Evolutionary conservation across 2,888 invertebrate genomes (phyloP), one percentile per base, ranked within the genome.

Genomic region (Sepiola atlantica): DNA sequence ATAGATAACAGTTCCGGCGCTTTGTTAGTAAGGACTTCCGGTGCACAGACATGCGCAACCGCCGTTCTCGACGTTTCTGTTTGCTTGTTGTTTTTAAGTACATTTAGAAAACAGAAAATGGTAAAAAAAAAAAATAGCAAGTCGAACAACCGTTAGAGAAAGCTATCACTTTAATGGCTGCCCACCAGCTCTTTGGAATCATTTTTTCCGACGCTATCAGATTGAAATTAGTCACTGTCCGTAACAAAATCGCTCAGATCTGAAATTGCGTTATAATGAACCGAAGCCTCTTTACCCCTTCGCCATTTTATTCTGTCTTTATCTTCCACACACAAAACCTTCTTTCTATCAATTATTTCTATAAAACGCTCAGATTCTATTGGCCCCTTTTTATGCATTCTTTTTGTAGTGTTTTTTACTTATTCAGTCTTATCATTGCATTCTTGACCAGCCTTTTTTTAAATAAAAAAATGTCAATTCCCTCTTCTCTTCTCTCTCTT

Each of bases 221-320:
- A 77, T 77, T 77, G 77, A 77, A 77, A 77, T 77, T 77, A 77
- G 77, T n/a, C 77, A n/a, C 77, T 77, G 77, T n/a, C 77, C 77
- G 77, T 77, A 77, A 77, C 77, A 77, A n/a, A 77, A 77, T 77
- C 77, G 77, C 77, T 77, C 77, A 77, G 77, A 77, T 77, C 77
- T 77, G 32, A 77, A 77, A 77, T 77, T 77, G 77, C 77, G 77
- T 77, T 77, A 77, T 77, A 77, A 77, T 77, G 77, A 77, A 32
- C 77, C n/a, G n/a, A n/a, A 77, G n/a, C 32, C 77, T 77, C 14
- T 77, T n/a, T 18, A 14, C 77, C 21, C 18, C 77, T 77, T 21
- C 16, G 16, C 77, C 14, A 12, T 4, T n/a, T 32, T 14, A 16
- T 18, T 32, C n/a, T 16, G n/a, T 77, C 77, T 18, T 18, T 18